Conservation (phyloP, 2,797 vertebrate genomes). For the Huso huso region DNA sequence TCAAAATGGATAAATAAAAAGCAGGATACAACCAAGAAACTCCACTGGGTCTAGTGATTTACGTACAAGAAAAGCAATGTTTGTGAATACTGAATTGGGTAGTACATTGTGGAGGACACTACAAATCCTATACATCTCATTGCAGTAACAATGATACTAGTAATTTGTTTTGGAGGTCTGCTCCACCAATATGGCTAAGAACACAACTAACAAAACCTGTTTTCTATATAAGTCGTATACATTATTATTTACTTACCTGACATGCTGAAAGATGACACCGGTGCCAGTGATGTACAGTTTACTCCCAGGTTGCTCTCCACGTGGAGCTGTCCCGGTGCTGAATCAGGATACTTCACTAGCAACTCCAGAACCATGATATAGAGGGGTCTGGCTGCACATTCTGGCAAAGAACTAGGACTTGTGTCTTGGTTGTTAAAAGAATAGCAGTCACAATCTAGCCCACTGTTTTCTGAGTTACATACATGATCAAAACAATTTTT, state of each 20-base stretch:
- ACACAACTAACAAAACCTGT: not conserved
- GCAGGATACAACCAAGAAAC: not conserved
- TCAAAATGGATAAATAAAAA: conserved; percentile 5
- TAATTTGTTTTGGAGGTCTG: too few species aligned
- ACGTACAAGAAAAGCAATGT: not conserved
- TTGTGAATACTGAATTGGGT: not conserved
- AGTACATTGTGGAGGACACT: too few species aligned
- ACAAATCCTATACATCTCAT: too few species aligned
- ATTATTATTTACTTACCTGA: conserved; percentile 34
- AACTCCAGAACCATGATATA: conserved; percentile 48
- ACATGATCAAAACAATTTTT: too few species aligned
- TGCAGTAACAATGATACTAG: too few species aligned
- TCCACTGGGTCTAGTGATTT: not conserved
- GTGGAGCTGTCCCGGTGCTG: conserved; percentile 47
- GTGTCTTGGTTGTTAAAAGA: not conserved
- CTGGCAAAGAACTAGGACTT: not conserved
- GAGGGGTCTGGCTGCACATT: conserved; percentile 27
- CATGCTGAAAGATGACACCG: conserved; percentile 49
- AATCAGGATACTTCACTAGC: conserved; percentile 52
- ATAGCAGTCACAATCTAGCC: too few species aligned
- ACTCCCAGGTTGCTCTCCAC: conserved; percentile 45
- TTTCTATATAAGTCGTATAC: not conserved
- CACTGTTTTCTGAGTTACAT: too few species aligned
- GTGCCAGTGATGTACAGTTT: conserved; percentile 43
- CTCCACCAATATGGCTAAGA: not conserved